These are phyloP conservation scores for Agrochola circellaris DNA, from an alignment of 2,888 invertebrate species.

Conservation along the genomic window DNA sequence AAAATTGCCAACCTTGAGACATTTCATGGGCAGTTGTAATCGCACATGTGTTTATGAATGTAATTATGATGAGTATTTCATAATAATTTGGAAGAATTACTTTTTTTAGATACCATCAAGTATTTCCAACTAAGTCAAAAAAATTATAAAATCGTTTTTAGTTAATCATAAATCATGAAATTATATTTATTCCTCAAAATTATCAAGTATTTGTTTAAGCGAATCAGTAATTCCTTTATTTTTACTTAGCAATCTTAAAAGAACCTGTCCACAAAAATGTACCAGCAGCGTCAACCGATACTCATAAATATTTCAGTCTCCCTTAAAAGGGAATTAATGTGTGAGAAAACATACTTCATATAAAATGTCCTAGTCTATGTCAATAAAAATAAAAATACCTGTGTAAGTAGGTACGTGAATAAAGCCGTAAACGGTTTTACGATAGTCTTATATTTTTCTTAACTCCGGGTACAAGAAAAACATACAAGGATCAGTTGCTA, in stretches of 20 bases:
- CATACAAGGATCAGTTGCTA: conserved; percentile 51
- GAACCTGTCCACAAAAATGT: conserved; percentile 14
- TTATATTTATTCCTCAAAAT: neutral
- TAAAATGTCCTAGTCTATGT: conserved; percentile 27
- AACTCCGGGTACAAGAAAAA: conserved; percentile 33
- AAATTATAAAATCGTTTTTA: neutral
- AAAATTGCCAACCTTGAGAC: conserved; percentile 65
- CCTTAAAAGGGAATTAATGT: conserved; percentile 20
- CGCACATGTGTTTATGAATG: conserved; percentile 29
- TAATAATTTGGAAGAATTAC: neutral
- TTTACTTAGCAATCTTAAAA: neutral
- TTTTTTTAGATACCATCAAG: neutral
- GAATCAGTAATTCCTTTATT: neutral
- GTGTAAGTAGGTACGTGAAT: conserved; percentile 14
- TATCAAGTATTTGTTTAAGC: neutral
- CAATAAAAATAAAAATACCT: conserved; percentile 48
- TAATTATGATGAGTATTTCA: neutral
- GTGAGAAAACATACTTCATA: conserved; percentile 52
- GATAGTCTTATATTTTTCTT: conserved; percentile 46
- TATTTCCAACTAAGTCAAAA: neutral
- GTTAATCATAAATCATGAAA: neutral
- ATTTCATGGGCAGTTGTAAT: conserved; percentile 41
- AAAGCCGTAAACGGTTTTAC: conserved; percentile 38
- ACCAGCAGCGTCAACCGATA: neutral
- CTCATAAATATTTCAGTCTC: conserved; percentile 3